Evolutionary conservation across 2,113 vertebrate genomes (phyloP).

Genomic region (Eira barbara): DNA sequence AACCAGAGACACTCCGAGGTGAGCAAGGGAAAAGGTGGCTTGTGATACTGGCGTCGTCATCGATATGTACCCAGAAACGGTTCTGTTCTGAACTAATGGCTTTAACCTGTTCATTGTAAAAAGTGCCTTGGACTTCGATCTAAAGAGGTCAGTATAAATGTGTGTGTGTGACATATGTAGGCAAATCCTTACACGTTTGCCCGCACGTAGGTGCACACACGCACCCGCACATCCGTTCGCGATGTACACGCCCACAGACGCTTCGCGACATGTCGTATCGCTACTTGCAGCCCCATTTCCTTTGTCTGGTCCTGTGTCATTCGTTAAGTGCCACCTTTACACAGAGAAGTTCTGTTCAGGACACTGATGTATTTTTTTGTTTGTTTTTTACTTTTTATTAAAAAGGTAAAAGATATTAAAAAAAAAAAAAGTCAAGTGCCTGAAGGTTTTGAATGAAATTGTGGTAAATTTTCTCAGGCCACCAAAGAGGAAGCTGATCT

Average conservation of each 20-base stretch:
- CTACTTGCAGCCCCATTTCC: slow-evolving; percentile 44
- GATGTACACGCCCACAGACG: slow-evolving; percentile 66
- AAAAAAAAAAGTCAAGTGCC: slow-evolving; percentile 67
- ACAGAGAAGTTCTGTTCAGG: slow-evolving; percentile 73
- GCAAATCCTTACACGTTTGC: slow-evolving; percentile 77
- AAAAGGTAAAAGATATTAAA: slow-evolving; percentile 78
- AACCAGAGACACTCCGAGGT: background rate
- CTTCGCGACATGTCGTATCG: slow-evolving; percentile 70
- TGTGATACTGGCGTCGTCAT: slow-evolving; percentile 8
- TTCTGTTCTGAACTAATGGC: slow-evolving; percentile 83
- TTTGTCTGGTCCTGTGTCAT: slow-evolving; percentile 59
- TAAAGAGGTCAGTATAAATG: slow-evolving; percentile 84
- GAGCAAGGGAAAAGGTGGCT: background rate
- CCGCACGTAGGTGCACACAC: slow-evolving; percentile 75
- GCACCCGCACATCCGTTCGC: slow-evolving; percentile 75
- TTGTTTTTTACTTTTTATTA: slow-evolving; percentile 81
- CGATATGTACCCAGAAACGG: slow-evolving; percentile 84
- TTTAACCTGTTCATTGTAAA: slow-evolving; percentile 90
- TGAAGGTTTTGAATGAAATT: slow-evolving; percentile 69
- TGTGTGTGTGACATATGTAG: slow-evolving; percentile 79
- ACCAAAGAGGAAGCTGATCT: slow-evolving; percentile 21
- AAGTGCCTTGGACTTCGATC: slow-evolving; percentile 89
- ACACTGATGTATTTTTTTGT: slow-evolving; percentile 75
- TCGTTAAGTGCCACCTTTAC: slow-evolving; percentile 72
- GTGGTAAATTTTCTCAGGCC: slow-evolving; percentile 50